Conservation (phyloP, 2,888 invertebrate genomes). For the Microctonus aethiopoides region DNA sequence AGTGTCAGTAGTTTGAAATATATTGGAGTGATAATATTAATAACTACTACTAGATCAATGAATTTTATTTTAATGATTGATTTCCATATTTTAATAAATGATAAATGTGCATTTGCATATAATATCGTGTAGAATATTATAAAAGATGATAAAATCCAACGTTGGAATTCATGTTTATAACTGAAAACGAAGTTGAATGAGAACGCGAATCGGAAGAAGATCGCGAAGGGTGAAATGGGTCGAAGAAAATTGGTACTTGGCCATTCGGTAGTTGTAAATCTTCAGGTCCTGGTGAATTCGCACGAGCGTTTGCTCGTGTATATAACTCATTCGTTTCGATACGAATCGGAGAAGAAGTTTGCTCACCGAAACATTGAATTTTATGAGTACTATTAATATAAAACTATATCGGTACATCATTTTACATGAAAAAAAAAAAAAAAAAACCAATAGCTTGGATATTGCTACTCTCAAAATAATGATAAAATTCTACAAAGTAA, state of each 20-base stretch:
- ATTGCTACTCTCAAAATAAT: slow-evolving; percentile 3
- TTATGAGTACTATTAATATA: slow-evolving; percentile 16
- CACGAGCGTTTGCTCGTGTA: slow-evolving; percentile 12
- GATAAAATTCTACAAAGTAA: not conserved
- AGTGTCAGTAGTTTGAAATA: not conserved
- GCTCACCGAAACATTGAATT: slow-evolving; percentile 12
- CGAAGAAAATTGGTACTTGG: slow-evolving; percentile 29
- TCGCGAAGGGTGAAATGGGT: slow-evolving; percentile 20
- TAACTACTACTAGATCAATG: not conserved
- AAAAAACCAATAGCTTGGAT: not conserved
- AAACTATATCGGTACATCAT: slow-evolving; percentile 7
- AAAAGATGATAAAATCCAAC: not conserved
- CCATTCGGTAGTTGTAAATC: slow-evolving; percentile 27
- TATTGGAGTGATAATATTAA: not conserved
- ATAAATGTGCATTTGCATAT: not conserved
- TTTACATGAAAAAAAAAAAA: not conserved
- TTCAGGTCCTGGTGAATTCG: slow-evolving; percentile 9
- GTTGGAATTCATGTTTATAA: slow-evolving; percentile 8
- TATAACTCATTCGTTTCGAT: slow-evolving; percentile 18
- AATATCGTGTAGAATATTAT: not conserved
- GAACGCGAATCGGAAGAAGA: slow-evolving; percentile 16
- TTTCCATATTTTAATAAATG: not conserved
- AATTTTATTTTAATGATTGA: not conserved
- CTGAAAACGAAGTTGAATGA: slow-evolving; percentile 9
- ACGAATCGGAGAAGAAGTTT: slow-evolving; percentile 10